Evolutionary conservation across 2,888 invertebrate genomes (phyloP), one percentile per base, ranked within the genome.

Genomic region (Nomada ferruginata): DNA sequence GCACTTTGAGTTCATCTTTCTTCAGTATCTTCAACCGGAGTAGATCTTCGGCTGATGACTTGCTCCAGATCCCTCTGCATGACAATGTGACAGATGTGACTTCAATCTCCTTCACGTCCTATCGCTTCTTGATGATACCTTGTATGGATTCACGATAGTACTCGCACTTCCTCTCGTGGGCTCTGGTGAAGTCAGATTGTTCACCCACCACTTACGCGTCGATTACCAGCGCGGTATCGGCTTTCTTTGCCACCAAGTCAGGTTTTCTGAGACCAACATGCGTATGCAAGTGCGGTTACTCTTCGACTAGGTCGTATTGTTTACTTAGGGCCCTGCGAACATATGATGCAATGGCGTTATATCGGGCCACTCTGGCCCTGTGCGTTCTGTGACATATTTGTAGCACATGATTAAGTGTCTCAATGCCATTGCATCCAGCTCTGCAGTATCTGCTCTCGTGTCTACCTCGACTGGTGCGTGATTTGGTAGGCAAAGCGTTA

Each of bases 281-380:
- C 2, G 86, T 92, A 4, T 2, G 69, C 18, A 91, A 44, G 0
- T 60, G 71, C 0, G 90, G 89, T 76, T 93, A 92, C 76, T 78
- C 44, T 11, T 84, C 82, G 0, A 92, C 91, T 0, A n/a, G 29
- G 87, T 91, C 92, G 1, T 90, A 90, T 15, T 83, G 79, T 2
- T 82, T 75, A 0, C 68, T 15, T 71, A 93, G 80, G 11, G 82
- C 87, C 29, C 57, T 13, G 1, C 2, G 18, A 1, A 69, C 44
- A 15, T 69, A 69, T 15, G 20, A 4, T 2, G 10, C 23, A 4
- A 69, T 26, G 18, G 57, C 69, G 9, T 69, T 57, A 15, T 69
- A 57, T 36, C 69, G 57, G 2, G 20, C 3, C 0, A 57, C 11
- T 4, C 69, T 15, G 0, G n/a, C 57, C 2, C 5, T 18, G 18